Percentiles rank a stretch among this genome's conserved stretches.
Evolutionary conservation across 2,888 invertebrate species (phyloP).

Genomic region (Helleia helle): DNA sequence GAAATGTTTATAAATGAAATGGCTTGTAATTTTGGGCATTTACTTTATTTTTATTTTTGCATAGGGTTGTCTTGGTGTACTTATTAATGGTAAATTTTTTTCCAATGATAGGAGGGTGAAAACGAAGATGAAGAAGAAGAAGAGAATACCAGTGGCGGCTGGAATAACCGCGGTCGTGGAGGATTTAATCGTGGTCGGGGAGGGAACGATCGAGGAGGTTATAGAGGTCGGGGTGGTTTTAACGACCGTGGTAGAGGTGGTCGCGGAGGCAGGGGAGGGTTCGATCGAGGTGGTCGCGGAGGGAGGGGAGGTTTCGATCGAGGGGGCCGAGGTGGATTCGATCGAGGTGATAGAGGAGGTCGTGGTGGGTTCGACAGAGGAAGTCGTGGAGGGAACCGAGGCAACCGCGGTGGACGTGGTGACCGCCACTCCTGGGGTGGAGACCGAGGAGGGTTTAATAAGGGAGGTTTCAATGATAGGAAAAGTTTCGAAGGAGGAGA

Average conservation of each 20-base stretch:
- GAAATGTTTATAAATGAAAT: slow-evolving; percentile 20
- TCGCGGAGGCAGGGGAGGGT: slow-evolving; percentile 30
- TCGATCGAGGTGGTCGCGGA: slow-evolving; percentile 35
- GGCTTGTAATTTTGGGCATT: slow-evolving; percentile 68
- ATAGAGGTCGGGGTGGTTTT: slow-evolving; percentile 34
- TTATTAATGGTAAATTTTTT: slow-evolving; percentile 37
- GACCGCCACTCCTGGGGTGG: slow-evolving; percentile 64
- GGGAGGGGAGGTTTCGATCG: slow-evolving; percentile 29
- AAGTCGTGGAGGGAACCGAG: slow-evolving; percentile 36
- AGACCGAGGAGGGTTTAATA: slow-evolving; percentile 54
- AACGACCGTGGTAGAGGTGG: slow-evolving; percentile 39
- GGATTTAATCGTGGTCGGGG: slow-evolving; percentile 43
- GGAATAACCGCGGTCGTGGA: slow-evolving; percentile 37
- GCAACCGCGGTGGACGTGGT: slow-evolving; percentile 30
- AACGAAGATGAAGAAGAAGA: slow-evolving; percentile 36
- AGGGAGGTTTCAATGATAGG: slow-evolving; percentile 75
- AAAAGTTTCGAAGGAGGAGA: slow-evolving; percentile 75
- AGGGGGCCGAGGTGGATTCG: slow-evolving; percentile 32
- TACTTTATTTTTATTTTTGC: slow-evolving; percentile 44
- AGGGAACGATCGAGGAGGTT: slow-evolving; percentile 32
- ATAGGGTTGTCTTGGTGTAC: slow-evolving; percentile 68
- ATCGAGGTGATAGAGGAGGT: slow-evolving; percentile 29
- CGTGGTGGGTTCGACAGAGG: slow-evolving; percentile 33
- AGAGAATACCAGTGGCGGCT: slow-evolving; percentile 35
- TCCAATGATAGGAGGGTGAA: slow-evolving; percentile 57